Evolutionary conservation across 2,113 vertebrate genomes (phyloP).

Genomic region (Phoenicopterus ruber): DNA sequence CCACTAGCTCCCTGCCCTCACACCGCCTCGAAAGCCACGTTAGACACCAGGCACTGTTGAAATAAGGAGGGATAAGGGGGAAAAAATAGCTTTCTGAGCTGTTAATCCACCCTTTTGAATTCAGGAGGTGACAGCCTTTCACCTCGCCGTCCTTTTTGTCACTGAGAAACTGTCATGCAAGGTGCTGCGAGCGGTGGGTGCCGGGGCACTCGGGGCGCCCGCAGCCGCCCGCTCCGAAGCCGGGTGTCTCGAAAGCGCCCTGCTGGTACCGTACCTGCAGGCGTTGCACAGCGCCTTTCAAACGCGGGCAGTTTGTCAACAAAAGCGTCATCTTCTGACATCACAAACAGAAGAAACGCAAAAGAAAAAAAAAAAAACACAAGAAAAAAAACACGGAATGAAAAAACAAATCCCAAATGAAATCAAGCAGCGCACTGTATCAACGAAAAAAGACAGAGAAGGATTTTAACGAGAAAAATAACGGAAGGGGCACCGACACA

Average conservation of each 20-base stretch:
- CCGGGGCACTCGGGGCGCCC: neutral
- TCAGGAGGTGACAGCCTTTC: constrained; percentile 11
- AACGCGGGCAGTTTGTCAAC: constrained; percentile 88
- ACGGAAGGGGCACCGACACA: neutral
- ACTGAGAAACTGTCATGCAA: constrained; percentile 75
- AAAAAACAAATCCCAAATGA: constrained; percentile 71
- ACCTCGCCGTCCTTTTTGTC: neutral
- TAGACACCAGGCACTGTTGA: neutral
- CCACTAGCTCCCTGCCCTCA: neutral
- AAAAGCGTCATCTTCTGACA: constrained; percentile 90
- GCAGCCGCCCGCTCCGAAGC: neutral
- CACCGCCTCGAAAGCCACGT: neutral
- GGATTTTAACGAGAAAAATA: neutral
- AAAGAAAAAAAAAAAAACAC: neutral
- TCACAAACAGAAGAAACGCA: constrained; percentile 76
- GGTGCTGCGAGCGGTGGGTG: constrained; percentile 49
- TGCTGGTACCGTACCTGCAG: constrained; percentile 83
- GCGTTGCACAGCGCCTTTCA: constrained; percentile 85
- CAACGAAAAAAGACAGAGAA: neutral
- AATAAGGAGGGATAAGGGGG: fast-evolving
- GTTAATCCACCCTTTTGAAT: neutral
- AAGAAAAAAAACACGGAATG: constrained; percentile 63
- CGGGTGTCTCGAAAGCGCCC: neutral
- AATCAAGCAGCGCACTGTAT: constrained; percentile 34
- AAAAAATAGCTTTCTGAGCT: neutral